Base-by-base conservation (phyloP, 1,140 invertebrate genomes). In the Neodiprion pinetum region DNA sequence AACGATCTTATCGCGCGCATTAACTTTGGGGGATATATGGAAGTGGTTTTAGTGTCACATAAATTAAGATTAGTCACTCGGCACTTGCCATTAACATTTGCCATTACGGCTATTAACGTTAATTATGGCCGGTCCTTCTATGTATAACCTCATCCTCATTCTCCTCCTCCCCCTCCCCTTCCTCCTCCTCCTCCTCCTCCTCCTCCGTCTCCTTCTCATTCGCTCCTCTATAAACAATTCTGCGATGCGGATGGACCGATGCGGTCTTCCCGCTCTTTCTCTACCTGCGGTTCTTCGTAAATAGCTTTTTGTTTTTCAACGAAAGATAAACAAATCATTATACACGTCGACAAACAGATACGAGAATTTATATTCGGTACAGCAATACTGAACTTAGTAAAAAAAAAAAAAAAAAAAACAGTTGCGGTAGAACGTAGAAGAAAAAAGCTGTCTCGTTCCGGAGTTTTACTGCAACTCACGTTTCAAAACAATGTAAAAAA, bases 1-100 rank as follows among this genome's bases (percentile, higher is more conserved):
- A 40, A 78, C 78, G 78, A 84, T 84, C 81, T 84, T 84, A 82
- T 84, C 82, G 78, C 66, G 76, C 76, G 74, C 80, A 81, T 81
- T 81, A 81, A 81, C 76, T 80, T 75, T 17, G 28, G 72, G 73
- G 77, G 78, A 83, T 83, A 81, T 80, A 81, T 80, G 78, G 79
- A 79, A 83, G 79, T 82, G 81, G 81, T 79, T 80, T 82, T 80
- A 81, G 78, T 78, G 78, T 78, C 80, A 76, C 79, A 81, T 84
- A 84, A 81, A 84, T 84, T 80, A 84, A 84, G 82, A 84, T 84
- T 84, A 84, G 82, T 82, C 79, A 81, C 78, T 82, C 81, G 79
- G 79, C 80, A 80, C 82, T 84, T 81, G 82, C 82, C 81, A 82
- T 84, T 84, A 84, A 84, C 81, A 84, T 84, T 83, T 82, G 80